phyloP scores from a whole-genome alignment of 2,113 vertebrate genomes.

The Odocoileus hemionus region DNA sequence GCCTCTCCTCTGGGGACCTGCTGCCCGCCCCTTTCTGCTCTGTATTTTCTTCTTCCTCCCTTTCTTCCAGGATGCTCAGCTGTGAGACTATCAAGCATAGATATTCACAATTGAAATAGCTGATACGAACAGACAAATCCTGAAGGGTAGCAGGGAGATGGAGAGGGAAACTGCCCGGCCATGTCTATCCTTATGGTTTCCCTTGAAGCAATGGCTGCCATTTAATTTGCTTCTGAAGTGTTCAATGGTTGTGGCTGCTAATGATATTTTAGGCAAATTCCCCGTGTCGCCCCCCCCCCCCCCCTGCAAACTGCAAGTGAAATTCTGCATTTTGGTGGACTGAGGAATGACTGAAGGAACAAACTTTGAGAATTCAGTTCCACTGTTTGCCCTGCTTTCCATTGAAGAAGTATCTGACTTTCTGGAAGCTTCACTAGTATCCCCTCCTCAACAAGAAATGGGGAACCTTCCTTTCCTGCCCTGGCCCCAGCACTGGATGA shows the following conservation, averaged over 20 bases:
- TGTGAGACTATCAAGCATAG: not conserved
- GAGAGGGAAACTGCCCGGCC: not conserved
- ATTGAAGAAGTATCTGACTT: not conserved
- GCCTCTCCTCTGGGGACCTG: not conserved
- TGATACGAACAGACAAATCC: not conserved
- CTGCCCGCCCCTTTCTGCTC: not conserved
- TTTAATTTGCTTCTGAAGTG: not conserved
- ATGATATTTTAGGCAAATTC: not conserved
- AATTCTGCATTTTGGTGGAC: not conserved
- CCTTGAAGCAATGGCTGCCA: not conserved
- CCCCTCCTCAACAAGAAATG: not conserved
- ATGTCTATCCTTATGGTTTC: not conserved
- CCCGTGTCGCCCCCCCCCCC: fast-evolving
- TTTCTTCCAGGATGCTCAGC: not conserved
- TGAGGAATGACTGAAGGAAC: not conserved
- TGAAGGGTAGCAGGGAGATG: no score
- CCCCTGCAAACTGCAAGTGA: not conserved
- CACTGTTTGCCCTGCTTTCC: not conserved
- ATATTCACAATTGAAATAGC: not conserved
- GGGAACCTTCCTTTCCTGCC: fast-evolving
- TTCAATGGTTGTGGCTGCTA: no score
- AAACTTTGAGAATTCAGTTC: not conserved
- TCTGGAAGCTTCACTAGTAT: not conserved
- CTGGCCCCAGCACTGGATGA: not conserved
- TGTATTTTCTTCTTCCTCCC: not conserved